Conservation (phyloP, 2,797 vertebrate genomes). For the Petrocephalus schoutedeni region DNA sequence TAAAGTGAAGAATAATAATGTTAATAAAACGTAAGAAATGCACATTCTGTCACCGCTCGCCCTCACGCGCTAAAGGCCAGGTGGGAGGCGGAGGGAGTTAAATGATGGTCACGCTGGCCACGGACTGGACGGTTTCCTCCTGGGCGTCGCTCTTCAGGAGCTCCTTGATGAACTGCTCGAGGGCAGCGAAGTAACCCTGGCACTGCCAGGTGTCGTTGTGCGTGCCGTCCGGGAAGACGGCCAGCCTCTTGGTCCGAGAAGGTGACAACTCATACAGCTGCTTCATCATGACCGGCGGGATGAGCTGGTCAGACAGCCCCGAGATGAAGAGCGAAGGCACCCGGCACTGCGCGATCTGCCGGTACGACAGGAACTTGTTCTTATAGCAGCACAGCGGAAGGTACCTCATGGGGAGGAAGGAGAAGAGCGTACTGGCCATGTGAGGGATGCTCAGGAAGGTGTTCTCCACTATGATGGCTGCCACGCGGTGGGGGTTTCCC, state of each 20-base stretch:
- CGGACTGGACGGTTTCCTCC: conserved; percentile 79
- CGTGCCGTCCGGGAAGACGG: conserved; percentile 93
- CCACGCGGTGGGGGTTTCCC: conserved; percentile 87
- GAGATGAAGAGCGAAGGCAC: conserved; percentile 98
- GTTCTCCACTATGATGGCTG: conserved; percentile 93
- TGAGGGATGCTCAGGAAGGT: conserved; percentile 98
- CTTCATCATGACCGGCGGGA: conserved; percentile 98
- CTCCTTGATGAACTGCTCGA: conserved; percentile 96
- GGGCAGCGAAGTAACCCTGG: conserved; percentile 91
- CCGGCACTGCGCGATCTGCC: conserved; percentile 86
- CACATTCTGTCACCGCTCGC: conserved; percentile 67
- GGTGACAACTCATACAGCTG: conserved; percentile 95
- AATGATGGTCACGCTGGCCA: conserved; percentile 91
- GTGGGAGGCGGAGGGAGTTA: conserved; percentile 45
- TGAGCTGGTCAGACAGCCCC: conserved; percentile 93
- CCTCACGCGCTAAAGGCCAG: conserved; percentile 29
- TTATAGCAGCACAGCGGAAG: conserved; percentile 97
- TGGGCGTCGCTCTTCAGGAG: conserved; percentile 85
- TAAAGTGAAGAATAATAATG: conserved; percentile 36
- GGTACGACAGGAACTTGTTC: conserved; percentile 94
- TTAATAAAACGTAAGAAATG: conserved; percentile 60
- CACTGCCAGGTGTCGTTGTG: conserved; percentile 99
- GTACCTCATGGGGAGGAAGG: conserved; percentile 89
- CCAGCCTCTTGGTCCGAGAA: conserved; percentile 94
- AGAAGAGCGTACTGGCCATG: conserved; percentile 95